Evolutionary conservation across 2,113 vertebrate species (phyloP).

Genomic region (Perca schrenkii): DNA sequence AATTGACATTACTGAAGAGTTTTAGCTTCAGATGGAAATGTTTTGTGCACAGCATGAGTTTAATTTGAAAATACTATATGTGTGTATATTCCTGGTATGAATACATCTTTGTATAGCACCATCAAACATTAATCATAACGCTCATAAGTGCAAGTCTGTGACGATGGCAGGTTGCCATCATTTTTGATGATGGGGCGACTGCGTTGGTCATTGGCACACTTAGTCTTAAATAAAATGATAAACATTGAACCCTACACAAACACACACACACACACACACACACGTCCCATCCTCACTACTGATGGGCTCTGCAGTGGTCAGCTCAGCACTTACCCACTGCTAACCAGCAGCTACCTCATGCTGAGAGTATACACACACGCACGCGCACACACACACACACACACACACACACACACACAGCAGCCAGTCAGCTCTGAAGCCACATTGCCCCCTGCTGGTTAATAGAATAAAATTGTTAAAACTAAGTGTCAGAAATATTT

Average conservation of each 20-base stretch:
- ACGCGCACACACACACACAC: conserved; percentile 19
- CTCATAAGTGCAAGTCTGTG: neutral
- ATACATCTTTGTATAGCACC: neutral
- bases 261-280: conserved; percentile 10
- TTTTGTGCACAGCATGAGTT: neutral
- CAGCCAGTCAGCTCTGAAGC: conserved; percentile 27
- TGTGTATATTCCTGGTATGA: neutral
- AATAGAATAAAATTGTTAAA: neutral
- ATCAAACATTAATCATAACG: neutral
- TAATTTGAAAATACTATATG: neutral
- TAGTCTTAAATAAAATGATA: neutral
- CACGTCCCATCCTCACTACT: conserved; percentile 7
- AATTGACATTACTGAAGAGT: neutral
- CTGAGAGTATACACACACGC: conserved; percentile 34
- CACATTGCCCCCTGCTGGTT: conserved; percentile 72
- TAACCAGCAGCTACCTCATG: conserved; percentile 59
- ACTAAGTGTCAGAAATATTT: neutral
- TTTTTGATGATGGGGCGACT: neutral
- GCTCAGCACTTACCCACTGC: conserved; percentile 39
- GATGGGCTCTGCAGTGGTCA: conserved; percentile 55
- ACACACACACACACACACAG: conserved; percentile 21
- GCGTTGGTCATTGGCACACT: neutral
- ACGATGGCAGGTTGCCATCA: neutral
- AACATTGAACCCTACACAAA: neutral
- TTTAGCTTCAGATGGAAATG: neutral